phyloP scores from a whole-genome alignment of 2,797 vertebrate genomes.

The Falco berigora region DNA sequence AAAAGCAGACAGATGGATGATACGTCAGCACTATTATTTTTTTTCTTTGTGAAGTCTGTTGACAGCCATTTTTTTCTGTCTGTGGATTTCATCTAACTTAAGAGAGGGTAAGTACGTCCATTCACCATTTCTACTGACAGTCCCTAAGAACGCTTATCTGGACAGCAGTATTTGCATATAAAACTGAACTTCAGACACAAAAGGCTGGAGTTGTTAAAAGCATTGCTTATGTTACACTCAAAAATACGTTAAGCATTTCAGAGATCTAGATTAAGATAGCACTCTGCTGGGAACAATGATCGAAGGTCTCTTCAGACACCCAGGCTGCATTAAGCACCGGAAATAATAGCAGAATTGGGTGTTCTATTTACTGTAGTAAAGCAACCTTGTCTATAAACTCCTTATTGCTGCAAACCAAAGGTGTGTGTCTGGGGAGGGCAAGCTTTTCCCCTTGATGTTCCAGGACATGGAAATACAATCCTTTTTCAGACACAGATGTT shows the following conservation, averaged over 20 bases:
- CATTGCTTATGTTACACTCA: not conserved
- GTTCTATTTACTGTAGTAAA: constrained; percentile 69
- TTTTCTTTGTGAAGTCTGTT: not conserved
- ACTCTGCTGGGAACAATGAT: not conserved
- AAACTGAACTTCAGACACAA: constrained; percentile 54
- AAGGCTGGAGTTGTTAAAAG: not conserved
- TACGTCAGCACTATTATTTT: not conserved
- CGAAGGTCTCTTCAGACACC: constrained; percentile 38
- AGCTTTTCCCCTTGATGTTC: constrained; percentile 75
- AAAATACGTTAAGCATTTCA: not conserved
- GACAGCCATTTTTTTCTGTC: constrained; percentile 8
- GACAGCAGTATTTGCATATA: constrained; percentile 39
- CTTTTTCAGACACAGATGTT: constrained; percentile 77
- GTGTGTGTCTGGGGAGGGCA: constrained; percentile 71
- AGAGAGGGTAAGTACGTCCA: constrained; percentile 16
- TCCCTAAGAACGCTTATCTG: constrained; percentile 15
- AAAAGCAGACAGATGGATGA: constrained; percentile 26
- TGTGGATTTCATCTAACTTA: constrained; percentile 37
- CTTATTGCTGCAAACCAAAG: constrained; percentile 67
- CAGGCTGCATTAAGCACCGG: constrained; percentile 24
- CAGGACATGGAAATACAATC: constrained; percentile 73
- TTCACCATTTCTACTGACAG: constrained; percentile 7
- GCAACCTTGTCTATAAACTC: constrained; percentile 57
- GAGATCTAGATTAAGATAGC: not conserved
- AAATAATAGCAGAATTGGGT: constrained; percentile 57